phyloP scores from a whole-genome alignment of 2,797 vertebrate genomes.

The Artibeus jamaicensis region DNA sequence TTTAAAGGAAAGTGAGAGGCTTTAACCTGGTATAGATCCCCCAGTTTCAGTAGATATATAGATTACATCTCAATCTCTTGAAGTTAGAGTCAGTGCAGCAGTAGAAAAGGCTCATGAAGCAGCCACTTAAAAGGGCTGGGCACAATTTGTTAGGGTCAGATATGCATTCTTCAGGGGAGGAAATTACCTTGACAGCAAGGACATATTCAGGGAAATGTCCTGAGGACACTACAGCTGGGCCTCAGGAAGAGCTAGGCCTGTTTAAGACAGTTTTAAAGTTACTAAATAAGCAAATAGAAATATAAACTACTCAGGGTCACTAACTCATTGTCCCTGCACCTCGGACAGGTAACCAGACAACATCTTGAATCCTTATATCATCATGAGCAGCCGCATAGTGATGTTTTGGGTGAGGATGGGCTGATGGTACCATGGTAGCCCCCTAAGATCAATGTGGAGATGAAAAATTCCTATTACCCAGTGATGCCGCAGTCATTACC shows the following conservation, averaged over 20 bases:
- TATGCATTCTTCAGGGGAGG: neutral
- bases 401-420: neutral
- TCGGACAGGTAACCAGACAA: neutral
- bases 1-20: neutral
- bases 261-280: conserved; percentile 17
- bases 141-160: neutral
- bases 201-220: neutral
- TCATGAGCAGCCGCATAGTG: too few relatives aligned
- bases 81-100: neutral
- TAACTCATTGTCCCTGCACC: neutral
- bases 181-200: neutral
- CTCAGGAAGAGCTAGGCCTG: neutral
- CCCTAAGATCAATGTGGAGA: neutral
- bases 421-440: neutral
- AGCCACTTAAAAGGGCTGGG: neutral
- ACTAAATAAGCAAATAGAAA: neutral
- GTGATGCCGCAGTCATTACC: neutral
- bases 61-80: neutral
- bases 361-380: neutral
- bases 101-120: neutral
- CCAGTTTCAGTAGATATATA: conserved; percentile 11
- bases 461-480: neutral
- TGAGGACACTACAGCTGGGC: neutral
- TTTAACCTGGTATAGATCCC: conserved; percentile 25
- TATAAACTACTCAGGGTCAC: neutral